A percentile compares a stretch with the other conserved stretches of the same genome.
Conservation (phyloP, 2,797 vertebrate species). For the Leptoclinus maculatus region DNA sequence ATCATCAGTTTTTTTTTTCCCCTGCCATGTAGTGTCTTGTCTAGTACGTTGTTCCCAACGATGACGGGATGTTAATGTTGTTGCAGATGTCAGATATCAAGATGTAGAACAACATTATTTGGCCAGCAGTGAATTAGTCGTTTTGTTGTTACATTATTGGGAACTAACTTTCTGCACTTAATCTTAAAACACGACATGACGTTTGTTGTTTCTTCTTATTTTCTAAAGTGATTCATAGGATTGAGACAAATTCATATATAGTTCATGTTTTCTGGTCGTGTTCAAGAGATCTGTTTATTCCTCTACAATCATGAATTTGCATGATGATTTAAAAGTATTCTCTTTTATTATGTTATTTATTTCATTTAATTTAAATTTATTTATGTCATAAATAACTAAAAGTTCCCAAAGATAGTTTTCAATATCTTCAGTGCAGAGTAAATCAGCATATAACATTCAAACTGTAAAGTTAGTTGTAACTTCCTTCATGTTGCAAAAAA, state of each 20-base stretch:
- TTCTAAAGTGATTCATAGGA: too few species aligned
- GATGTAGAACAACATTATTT: not conserved
- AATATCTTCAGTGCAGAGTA: not conserved
- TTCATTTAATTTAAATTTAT: too few species aligned
- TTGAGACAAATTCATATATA: not conserved
- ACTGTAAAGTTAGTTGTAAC: slow-evolving; percentile 16
- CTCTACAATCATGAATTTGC: not conserved
- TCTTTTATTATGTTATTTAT: too few species aligned
- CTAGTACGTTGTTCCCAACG: not conserved
- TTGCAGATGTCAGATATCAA: not conserved
- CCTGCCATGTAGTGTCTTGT: slow-evolving; percentile 23
- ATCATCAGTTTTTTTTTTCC: slow-evolving; percentile 1
- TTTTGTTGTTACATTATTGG: not conserved
- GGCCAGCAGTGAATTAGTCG: not conserved
- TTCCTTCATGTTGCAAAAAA: slow-evolving; percentile 21
- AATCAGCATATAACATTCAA: slow-evolving; percentile 7
- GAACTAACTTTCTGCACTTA: not conserved
- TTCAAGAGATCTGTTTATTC: not conserved
- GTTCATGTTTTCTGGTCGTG: not conserved
- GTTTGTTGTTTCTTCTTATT: too few species aligned
- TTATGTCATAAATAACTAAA: too few species aligned
- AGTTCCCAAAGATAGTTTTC: not conserved
- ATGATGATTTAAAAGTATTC: too few species aligned
- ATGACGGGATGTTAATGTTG: not conserved
- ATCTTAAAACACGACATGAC: too few species aligned